Evolutionary conservation across 2,113 vertebrate genomes (phyloP).

Genomic region (Columbina picui): DNA sequence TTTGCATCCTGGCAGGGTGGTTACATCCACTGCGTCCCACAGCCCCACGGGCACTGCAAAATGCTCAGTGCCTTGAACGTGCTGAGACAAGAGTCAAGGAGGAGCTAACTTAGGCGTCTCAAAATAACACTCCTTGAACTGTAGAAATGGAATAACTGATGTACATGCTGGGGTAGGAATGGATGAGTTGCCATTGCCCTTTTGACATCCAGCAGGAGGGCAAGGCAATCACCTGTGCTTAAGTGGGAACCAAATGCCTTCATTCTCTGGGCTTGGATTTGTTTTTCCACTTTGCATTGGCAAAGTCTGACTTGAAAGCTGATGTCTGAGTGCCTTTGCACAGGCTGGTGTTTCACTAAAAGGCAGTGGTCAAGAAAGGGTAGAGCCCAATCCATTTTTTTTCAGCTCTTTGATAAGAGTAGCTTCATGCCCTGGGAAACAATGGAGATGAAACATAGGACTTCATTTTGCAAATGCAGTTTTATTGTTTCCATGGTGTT

Average conservation of each 20-base stretch:
- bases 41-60: not conserved
- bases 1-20: not conserved
- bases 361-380: not conserved
- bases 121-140: not conserved
- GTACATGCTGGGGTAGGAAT: not conserved
- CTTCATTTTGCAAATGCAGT: not conserved
- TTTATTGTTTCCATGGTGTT: not conserved
- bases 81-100: not conserved
- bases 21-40: not conserved
- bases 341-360: not conserved
- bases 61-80: fast-evolving
- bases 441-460: not conserved
- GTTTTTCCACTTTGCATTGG: not conserved
- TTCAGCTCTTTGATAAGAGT: not conserved
- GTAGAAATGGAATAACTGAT: fast-evolving
- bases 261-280: not conserved
- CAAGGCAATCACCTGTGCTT: not conserved
- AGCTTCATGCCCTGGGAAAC: not conserved
- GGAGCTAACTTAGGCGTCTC: not conserved
- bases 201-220: not conserved
- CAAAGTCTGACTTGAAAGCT: not conserved
- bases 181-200: fast-evolving
- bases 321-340: not conserved
- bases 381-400: not conserved
- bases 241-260: not conserved